Base-by-base conservation (phyloP, 2,888 invertebrate species). In the Epiblema foenella region DNA sequence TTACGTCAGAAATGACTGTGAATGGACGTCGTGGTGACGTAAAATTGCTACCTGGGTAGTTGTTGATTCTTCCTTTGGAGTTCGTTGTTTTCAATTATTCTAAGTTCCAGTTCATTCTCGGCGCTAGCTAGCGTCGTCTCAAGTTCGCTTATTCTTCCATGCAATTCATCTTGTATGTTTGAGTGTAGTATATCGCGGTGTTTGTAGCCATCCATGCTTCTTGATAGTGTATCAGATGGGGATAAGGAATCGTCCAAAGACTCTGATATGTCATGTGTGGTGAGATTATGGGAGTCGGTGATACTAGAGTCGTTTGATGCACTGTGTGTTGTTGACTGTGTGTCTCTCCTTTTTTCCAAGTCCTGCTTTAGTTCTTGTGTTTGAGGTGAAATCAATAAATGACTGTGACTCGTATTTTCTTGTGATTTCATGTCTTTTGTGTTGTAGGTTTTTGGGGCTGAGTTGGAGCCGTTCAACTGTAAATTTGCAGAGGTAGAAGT, bases 1-100 rank as follows among this genome's bases (percentile, higher is more conserved):
- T n/a, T n/a, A n/a, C n/a, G n/a, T n/a, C n/a, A n/a, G n/a, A n/a
- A n/a, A n/a, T n/a, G n/a, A n/a, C n/a, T n/a, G n/a, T n/a, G n/a
- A n/a, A n/a, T n/a, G n/a, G n/a, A n/a, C n/a, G n/a, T n/a, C n/a
- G n/a, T n/a, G n/a, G n/a, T n/a, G n/a, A n/a, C n/a, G n/a, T n/a
- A n/a, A n/a, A n/a, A n/a, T n/a, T n/a, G n/a, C n/a, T n/a, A n/a
- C n/a, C n/a, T n/a, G n/a, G n/a, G n/a, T n/a, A 60, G 10, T 42
- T 60, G 46, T 46, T 60, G 60, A 42, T 18, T 60, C n/a, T 24
- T 42, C 20, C 60, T 60, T 46, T 60, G 46, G 8, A 60, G 60
- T 15, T 60, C 60, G 18, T 60, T 60, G 9, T 60, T 60, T 11
- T 60, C 60, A 8, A 60, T 46, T 46, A 46, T 60, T 46, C 46